Evolutionary conservation across 2,113 vertebrate species (phyloP), one percentile per base, ranked within the genome.

Genomic region (Potamarius usumacintae): DNA sequence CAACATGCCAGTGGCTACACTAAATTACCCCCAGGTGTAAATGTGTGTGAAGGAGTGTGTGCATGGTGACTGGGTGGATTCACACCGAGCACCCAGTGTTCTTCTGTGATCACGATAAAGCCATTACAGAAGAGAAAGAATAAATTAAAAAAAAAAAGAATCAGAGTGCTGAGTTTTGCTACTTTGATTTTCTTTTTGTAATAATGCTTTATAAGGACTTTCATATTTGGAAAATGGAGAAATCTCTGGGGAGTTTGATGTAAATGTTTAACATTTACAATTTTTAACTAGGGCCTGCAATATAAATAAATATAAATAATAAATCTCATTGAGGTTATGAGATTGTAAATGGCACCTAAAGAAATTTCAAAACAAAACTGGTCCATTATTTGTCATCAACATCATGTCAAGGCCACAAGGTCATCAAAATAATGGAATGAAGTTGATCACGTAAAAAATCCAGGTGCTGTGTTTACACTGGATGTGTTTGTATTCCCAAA

Each of bases 331-430:
- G 48, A 71, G 12, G 27, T 48, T 67, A 63, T 67, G 27, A 11
- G 50, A 86, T 55, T 42, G 57, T 86, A 69, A 62, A 62, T 42
- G 55, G 65, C 9, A 65, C 58, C 60, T 65, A 22, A 42, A 84
- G 76, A 20, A 77, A 18, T 82, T 60, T 87, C 60, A 48, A 79
- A 80, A 62, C 25, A 48, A 82, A 84, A 50, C 3, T 8, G 15
- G 30, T 90, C 92, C 91, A 89, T 91, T 92, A 93, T 90, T 93
- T 86, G 58, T 93, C 92, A 93, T 93, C 17, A 92, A 91, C 92
- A 88, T 89, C 84, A 91, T 83, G 86, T 77, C 34, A 63, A 42
- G 84, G 81, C 83, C 90, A 90, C 85, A 89, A 88, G 88, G 92
- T 93, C 93, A 88, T 94, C 91, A 84, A 93, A 92, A 93, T 90